These are phyloP conservation scores for Eurypyga helias DNA, from an alignment of 2,113 vertebrate genomes.

Conservation along the genomic window DNA sequence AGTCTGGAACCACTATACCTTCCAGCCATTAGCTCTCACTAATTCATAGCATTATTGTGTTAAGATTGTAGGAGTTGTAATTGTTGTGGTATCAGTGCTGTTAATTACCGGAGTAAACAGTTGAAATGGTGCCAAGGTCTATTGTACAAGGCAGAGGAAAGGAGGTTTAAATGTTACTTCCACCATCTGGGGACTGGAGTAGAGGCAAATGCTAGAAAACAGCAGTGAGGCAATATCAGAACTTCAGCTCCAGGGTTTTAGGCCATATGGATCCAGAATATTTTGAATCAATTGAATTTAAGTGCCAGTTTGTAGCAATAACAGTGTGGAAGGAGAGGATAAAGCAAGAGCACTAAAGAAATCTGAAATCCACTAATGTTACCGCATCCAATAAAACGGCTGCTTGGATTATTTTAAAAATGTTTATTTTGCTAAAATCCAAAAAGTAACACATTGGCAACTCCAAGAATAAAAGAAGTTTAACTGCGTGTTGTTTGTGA, in stretches of 20 bases:
- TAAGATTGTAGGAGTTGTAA: conserved; percentile 90
- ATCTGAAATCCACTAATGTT: conserved; percentile 65
- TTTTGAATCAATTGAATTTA: conserved; percentile 86
- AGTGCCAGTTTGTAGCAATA: conserved; percentile 81
- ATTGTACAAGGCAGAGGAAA: conserved; percentile 93
- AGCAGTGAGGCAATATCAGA: conserved; percentile 86
- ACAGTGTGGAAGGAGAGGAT: conserved; percentile 74
- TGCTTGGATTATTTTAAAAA: conserved; percentile 69
- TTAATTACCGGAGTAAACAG: conserved; percentile 99
- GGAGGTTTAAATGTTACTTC: conserved; percentile 96
- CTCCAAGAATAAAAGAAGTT: conserved; percentile 20
- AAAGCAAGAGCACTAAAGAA: conserved; percentile 75
- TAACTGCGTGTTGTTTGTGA: neutral
- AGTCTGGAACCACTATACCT: conserved; percentile 89
- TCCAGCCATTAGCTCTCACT: conserved; percentile 95
- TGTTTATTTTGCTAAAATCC: conserved; percentile 67
- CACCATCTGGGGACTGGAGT: conserved; percentile 97
- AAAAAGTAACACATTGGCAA: conserved; percentile 29
- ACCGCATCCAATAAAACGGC: conserved; percentile 63
- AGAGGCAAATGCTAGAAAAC: conserved; percentile 89
- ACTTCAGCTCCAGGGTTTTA: conserved; percentile 89
- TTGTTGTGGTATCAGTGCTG: conserved; percentile 96
- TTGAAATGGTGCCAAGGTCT: conserved; percentile 98
- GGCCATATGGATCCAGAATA: conserved; percentile 95
- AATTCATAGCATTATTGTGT: conserved; percentile 92